Conservation (phyloP, 2,113 vertebrate genomes). For the Terrapene triunguis region DNA sequence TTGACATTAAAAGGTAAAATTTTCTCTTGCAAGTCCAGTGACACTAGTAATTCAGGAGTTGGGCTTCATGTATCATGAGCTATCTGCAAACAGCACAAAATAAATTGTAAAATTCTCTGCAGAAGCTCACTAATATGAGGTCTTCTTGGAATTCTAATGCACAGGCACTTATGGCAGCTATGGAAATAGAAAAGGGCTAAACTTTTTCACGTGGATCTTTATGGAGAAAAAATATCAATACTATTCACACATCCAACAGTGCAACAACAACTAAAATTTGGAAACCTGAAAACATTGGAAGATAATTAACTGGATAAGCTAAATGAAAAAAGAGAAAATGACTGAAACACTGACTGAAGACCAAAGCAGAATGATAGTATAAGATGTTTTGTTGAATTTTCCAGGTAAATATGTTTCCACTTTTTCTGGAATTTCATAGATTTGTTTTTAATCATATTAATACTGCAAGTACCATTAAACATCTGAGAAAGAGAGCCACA, state of each 20-base stretch:
- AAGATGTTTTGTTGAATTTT: neutral
- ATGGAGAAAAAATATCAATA: neutral
- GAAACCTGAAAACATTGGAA: neutral
- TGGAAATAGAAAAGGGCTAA: neutral
- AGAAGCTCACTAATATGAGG: neutral
- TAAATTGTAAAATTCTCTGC: neutral
- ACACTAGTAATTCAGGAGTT: neutral
- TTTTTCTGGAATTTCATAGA: neutral
- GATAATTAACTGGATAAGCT: neutral
- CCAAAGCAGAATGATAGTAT: neutral
- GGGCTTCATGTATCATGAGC: neutral
- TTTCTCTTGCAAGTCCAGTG: neutral
- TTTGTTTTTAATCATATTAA: neutral
- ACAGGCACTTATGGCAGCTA: neutral
- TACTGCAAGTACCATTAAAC: neutral
- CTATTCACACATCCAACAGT: neutral
- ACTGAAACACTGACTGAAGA: neutral
- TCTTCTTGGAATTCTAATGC: neutral
- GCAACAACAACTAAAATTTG: neutral
- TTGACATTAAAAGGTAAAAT: neutral
- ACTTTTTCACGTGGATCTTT: neutral
- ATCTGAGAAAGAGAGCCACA: neutral
- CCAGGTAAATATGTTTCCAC: neutral
- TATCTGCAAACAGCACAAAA: neutral
- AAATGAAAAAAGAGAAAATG: neutral